Percentiles rank a stretch among this genome's conserved stretches.
Conservation (phyloP, 2,797 vertebrate species). For the Falco naumanni region DNA sequence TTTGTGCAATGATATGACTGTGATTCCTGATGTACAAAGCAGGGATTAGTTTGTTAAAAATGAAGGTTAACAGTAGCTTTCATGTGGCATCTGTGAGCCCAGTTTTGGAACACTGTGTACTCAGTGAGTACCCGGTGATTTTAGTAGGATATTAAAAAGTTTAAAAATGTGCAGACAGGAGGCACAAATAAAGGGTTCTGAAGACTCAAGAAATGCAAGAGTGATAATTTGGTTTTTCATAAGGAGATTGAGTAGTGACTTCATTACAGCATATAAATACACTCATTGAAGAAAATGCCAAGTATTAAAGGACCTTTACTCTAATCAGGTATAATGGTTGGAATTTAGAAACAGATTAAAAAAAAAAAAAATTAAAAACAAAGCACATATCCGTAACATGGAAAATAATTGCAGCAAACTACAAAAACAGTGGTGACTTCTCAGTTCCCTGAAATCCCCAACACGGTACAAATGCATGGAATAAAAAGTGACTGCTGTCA, state of each 20-base stretch:
- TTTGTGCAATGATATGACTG: not conserved
- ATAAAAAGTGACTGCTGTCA: not conserved
- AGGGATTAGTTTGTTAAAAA: not conserved
- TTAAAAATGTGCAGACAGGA: not conserved
- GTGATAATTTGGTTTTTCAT: not conserved
- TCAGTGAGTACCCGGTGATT: not conserved
- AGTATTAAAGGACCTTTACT: not conserved
- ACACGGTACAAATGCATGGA: not conserved
- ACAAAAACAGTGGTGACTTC: not conserved
- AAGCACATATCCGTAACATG: not conserved
- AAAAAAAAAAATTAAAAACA: not conserved
- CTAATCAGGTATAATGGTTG: not conserved
- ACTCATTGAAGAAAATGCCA: conserved; percentile 13
- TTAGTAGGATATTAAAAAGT: not conserved
- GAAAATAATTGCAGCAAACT: not conserved
- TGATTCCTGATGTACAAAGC: not conserved
- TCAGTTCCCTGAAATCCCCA: not conserved
- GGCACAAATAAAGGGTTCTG: not conserved
- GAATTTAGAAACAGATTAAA: not conserved
- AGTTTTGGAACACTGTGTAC: not conserved
- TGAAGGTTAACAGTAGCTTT: not conserved
- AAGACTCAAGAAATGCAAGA: not conserved
- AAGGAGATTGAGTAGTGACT: not conserved
- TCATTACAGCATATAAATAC: not conserved
- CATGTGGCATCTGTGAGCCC: not conserved